Percentiles rank a stretch among this genome's conserved stretches.
Evolutionary conservation across 2,113 vertebrate genomes (phyloP).

Genomic region (Ochotona curzoniae): DNA sequence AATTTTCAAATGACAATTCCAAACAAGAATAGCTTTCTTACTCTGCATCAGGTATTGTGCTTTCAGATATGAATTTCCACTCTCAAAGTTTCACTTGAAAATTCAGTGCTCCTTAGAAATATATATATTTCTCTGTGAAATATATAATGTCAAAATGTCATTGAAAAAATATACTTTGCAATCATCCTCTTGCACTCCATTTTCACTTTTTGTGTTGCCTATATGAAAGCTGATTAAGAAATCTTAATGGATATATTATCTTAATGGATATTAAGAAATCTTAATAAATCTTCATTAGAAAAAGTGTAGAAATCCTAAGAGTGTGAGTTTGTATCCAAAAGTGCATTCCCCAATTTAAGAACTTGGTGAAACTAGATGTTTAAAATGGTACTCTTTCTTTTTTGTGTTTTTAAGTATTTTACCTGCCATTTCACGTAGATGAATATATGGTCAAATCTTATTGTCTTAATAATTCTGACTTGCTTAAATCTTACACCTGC

Average conservation of each 20-base stretch:
- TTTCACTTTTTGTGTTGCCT: slow-evolving; percentile 37
- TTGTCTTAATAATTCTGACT: neutral
- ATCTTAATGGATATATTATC: slow-evolving; percentile 78
- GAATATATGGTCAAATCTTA: neutral
- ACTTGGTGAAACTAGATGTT: slow-evolving; percentile 49
- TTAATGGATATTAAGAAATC: slow-evolving; percentile 58
- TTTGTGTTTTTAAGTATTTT: slow-evolving; percentile 31
- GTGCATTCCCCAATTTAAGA: slow-evolving; percentile 53
- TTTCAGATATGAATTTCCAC: slow-evolving; percentile 12
- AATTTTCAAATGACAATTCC: neutral
- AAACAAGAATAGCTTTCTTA: slow-evolving; percentile 46
- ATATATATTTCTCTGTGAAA: neutral
- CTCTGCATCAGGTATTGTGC: neutral
- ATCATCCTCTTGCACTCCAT: slow-evolving; percentile 24
- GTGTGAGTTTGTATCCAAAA: slow-evolving; percentile 43
- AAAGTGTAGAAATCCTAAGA: slow-evolving; percentile 56
- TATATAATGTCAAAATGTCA: slow-evolving; percentile 43
- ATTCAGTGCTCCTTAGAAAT: neutral
- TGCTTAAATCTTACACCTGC: neutral
- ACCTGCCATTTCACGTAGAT: neutral
- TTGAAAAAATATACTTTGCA: slow-evolving; percentile 61
- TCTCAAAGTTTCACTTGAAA: slow-evolving; percentile 43
- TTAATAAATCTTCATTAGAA: slow-evolving; percentile 72
- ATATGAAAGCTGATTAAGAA: slow-evolving; percentile 68
- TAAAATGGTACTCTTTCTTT: slow-evolving; percentile 19